Evolutionary conservation across 2,113 vertebrate species (phyloP).

Genomic region (Tinamus guttatus): DNA sequence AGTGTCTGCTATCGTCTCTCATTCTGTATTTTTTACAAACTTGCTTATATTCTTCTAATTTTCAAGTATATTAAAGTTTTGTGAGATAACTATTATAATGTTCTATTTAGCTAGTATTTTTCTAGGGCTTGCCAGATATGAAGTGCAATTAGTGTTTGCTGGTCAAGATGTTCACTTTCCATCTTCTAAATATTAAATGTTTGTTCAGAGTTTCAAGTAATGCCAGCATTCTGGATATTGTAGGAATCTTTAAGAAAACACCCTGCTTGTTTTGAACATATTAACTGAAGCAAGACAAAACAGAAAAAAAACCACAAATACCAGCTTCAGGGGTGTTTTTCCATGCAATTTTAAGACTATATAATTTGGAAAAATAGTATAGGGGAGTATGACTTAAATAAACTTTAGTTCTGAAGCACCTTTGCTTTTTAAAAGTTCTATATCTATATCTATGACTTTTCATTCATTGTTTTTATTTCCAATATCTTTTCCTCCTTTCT

Average conservation of each 20-base stretch:
- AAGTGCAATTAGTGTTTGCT: background rate
- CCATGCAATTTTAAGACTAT: background rate
- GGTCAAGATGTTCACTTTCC: background rate
- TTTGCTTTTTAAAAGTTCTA: background rate
- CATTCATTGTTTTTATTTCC: background rate
- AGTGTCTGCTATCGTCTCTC: background rate
- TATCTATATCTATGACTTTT: background rate
- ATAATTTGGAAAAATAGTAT: background rate
- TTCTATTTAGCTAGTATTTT: background rate
- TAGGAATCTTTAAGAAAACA: background rate
- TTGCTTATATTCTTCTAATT: background rate
- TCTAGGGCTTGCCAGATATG: background rate
- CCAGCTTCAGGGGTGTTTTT: background rate
- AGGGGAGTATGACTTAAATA: background rate
- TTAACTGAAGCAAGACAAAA: background rate
- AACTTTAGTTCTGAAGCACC: too few relatives aligned
- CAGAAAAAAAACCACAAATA: background rate
- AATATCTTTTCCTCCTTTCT: background rate
- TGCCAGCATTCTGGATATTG: background rate
- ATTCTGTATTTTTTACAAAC: background rate
- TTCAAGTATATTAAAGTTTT: background rate
- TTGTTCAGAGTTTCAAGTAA: fast-evolving
- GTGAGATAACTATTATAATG: too few relatives aligned
- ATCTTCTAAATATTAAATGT: background rate
- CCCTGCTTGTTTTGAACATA: background rate